Percentiles rank a stretch among this genome's conserved stretches.
Evolutionary conservation across 1,140 invertebrate genomes (phyloP).

Genomic region (Papilio xuthus): DNA sequence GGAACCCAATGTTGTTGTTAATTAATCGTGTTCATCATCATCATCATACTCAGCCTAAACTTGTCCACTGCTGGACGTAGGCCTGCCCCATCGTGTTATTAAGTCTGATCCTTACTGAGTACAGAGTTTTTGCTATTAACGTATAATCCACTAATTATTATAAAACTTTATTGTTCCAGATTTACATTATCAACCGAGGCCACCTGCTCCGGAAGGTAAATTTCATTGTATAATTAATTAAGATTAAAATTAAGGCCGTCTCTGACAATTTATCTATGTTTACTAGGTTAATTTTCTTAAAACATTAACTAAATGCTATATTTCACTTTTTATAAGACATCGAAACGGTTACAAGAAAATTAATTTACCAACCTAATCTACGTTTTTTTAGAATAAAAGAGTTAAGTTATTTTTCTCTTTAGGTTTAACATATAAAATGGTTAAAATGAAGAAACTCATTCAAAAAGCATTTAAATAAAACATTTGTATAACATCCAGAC

Average conservation of each 20-base stretch:
- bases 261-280: conserved; percentile 32
- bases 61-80: no score
- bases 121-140: neutral
- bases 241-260: conserved; percentile 35
- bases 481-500: conserved; percentile 8
- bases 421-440: no score
- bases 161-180: conserved; percentile 67
- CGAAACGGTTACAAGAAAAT: no score
- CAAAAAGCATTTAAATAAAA: conserved; percentile 7
- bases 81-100: no score
- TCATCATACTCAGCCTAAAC: no score
- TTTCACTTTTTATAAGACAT: neutral
- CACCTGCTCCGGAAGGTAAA: conserved; percentile 75
- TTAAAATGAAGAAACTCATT: neutral
- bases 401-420: no score
- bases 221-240: conserved; percentile 39
- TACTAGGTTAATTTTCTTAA: conserved; percentile 32
- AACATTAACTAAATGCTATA: conserved; percentile 23
- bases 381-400: no score
- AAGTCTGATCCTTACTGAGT: neutral
- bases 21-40: no score
- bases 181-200: conserved; percentile 78
- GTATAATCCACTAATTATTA: conserved; percentile 36
- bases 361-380: neutral
- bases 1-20: no score